Base-by-base conservation (phyloP, 2,797 vertebrate species). In the Gymnocypris eckloni region DNA sequence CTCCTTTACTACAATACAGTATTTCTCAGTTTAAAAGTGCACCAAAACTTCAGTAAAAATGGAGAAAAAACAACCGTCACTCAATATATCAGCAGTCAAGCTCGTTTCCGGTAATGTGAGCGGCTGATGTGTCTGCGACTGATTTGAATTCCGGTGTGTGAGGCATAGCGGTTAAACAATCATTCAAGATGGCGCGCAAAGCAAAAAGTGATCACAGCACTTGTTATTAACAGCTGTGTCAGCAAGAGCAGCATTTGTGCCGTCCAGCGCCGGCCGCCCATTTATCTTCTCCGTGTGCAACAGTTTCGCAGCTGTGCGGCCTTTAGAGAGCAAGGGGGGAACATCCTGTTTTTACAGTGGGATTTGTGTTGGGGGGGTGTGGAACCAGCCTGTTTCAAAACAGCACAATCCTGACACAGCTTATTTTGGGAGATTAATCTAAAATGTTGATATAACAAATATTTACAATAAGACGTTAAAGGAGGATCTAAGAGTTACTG, bases 251-350 rank as follows among this genome's bases (percentile, higher is more conserved):
- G 86, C 84, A 77, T 87, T 87, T 86, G 86, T 87, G 75, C 79
- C 22, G 84, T 33, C 39, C 69, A 88, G 52, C 16, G n/a, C 67
- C n/a, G 71, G 59, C 71, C 83, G 83, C 83, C 82, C 67, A 56
- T 86, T 84, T 75, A 37, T 73, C 77, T 79, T 88, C 82, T 85
- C 83, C 83, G 79, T 79, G 80, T 83, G 79, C 84, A 88, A 87
- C 85, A 81, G 76, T 86, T 89, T 85, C 89, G 67, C 89, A 90
- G 89, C 88, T 90, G 89, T 88, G 88, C 39, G 16, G 87, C 82
- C 86, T 80, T 69, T 82, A 79, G 79, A 82, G 78, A 86, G 69
- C 45, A 82, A 86, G 79, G 69, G 76, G 52, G 83, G 81, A 12
- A 45, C 85, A 78, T 88, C 86, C 89, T 88, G 88, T 90, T 89